Evolutionary conservation across 2,888 invertebrate species (phyloP), one percentile per base, ranked within the genome.

Genomic region (Peribatodes rhomboidaria): DNA sequence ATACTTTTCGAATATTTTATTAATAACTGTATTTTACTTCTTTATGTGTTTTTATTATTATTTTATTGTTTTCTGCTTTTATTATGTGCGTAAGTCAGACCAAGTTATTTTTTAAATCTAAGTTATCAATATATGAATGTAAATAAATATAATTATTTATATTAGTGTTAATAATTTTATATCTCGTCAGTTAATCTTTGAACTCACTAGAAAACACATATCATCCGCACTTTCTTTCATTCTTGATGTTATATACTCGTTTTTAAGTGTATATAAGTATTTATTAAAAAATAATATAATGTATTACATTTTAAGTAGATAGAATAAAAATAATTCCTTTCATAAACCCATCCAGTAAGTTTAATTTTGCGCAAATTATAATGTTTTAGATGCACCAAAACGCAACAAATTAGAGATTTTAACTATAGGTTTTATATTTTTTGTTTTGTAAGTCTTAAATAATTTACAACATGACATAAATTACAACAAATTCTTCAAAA

Each of bases 181-280:
- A 90, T 87, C 60, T 75, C 72, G 77, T 75, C 76, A 76, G 77
- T 74, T 78, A 76, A 80, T 75, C 74, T 75, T 71, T 71, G 20
- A 67, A 82, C 80, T 88, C 89, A 90, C 88, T 89, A 89, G 89
- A 87, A 73, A 78, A 87, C 84, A 90, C 92, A 93, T 93, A 93
- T 93, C 92, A 92, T 89, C 81, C 68, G 91, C 92, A 92, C 92
- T 84, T 82, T 85, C 83, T 88, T 84, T 89, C 87, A 90, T 86
- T 91, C 87, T 92, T 84, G 89, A 81, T 92, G 90, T 92, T 87
- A 87, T 76, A 83, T 82, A 84, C 84, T 85, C 35, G 52, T 60
- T 46, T 53, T 69, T 80, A 82, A 82, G 74, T 88, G 85, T 86
- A 84, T 77, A 84, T 82, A 83, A 68, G 41, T 65, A 75, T 73